Conservation (phyloP, 2,888 invertebrate species). For the Ornithoptera alexandrae region DNA sequence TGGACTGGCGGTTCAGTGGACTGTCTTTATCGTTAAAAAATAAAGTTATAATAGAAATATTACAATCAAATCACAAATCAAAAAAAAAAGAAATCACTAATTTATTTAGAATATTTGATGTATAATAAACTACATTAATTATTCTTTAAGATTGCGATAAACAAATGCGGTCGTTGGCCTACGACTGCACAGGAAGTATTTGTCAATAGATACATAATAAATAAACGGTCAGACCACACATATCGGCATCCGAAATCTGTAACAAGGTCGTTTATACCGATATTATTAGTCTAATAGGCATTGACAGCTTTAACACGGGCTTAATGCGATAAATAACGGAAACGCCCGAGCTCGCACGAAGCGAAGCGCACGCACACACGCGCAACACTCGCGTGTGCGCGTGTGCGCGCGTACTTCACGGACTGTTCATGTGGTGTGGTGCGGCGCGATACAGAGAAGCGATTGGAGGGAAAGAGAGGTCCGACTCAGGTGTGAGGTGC, state of each 20-base stretch:
- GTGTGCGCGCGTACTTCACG: constrained; percentile 17
- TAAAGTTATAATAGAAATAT: too few relatives aligned
- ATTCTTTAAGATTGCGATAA: not conserved
- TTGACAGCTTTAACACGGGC: constrained; percentile 43
- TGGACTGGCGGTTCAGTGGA: too few relatives aligned
- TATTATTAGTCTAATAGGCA: constrained; percentile 45
- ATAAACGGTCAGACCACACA: constrained; percentile 24
- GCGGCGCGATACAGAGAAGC: constrained; percentile 29
- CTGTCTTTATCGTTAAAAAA: too few relatives aligned
- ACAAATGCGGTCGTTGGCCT: constrained; percentile 19
- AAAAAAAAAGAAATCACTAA: too few relatives aligned
- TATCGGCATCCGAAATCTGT: constrained; percentile 29
- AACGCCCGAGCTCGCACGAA: constrained; percentile 33
- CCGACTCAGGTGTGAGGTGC: constrained; percentile 51
- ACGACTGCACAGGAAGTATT: constrained; percentile 12
- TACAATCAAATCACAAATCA: too few relatives aligned
- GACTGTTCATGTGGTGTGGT: constrained; percentile 27
- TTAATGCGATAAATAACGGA: constrained; percentile 39
- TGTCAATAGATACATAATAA: constrained; percentile 16
- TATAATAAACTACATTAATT: too few relatives aligned
- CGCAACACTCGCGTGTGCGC: constrained; percentile 28
- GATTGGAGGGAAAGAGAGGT: constrained; percentile 45
- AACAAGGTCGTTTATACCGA: constrained; percentile 36
- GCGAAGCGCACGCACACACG: constrained; percentile 5
- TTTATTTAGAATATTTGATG: too few relatives aligned